Evolutionary conservation across 1,140 invertebrate genomes (phyloP).

Genomic region (Piezodorus guildinii): DNA sequence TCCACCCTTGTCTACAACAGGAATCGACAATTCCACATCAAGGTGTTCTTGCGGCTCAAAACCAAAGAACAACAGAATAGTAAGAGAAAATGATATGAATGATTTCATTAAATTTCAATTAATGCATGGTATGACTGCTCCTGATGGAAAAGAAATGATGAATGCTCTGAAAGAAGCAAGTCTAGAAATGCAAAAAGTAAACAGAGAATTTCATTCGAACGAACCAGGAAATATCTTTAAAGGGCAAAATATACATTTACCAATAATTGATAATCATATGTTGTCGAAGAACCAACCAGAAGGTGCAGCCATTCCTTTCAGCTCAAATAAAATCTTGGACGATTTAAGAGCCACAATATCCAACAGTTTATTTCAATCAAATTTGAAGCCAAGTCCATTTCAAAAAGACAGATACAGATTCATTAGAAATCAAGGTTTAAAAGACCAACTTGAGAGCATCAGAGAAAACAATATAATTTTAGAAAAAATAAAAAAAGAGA

Average conservation of each 20-base stretch:
- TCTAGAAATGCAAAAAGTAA: neutral
- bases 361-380: neutral
- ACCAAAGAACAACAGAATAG: neutral
- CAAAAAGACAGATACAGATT: neutral
- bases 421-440: neutral
- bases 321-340: neutral
- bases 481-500: neutral
- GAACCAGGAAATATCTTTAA: neutral
- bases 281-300: neutral
- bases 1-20: too few species aligned
- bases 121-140: conserved; percentile 9
- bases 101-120: conserved; percentile 4
- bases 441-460: neutral
- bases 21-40: too few species aligned
- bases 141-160: neutral
- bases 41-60: too few species aligned
- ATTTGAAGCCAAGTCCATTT: neutral
- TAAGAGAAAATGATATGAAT: neutral
- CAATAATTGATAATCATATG: neutral
- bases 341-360: neutral
- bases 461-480: neutral
- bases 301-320: neutral
- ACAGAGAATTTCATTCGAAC: neutral
- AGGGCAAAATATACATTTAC: neutral
- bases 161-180: neutral